Conservation (phyloP, 2,888 invertebrate genomes). For the Chironomus riparius region DNA sequence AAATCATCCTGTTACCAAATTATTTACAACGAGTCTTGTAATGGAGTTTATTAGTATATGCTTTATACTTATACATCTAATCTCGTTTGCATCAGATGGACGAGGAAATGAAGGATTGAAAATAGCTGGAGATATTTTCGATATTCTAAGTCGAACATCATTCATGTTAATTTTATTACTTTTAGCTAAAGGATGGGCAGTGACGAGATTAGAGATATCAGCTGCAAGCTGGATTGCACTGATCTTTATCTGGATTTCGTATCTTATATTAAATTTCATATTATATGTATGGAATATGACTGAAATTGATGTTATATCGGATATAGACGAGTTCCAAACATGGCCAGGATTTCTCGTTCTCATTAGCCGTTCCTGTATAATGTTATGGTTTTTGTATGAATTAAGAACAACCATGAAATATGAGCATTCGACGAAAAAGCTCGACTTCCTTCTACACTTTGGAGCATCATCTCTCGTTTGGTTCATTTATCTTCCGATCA, state of each 20-base stretch:
- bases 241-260: slow-evolving; percentile 73
- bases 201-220: slow-evolving; percentile 79
- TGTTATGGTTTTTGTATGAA: slow-evolving; percentile 78
- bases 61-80: slow-evolving; percentile 78
- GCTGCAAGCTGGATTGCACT: slow-evolving; percentile 58
- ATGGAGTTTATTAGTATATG: slow-evolving; percentile 78
- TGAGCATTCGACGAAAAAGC: slow-evolving; percentile 71
- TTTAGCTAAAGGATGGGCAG: slow-evolving; percentile 95
- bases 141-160: slow-evolving; percentile 85
- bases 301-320: slow-evolving; percentile 91
- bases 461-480: slow-evolving; percentile 96
- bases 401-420: slow-evolving; percentile 66
- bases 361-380: slow-evolving; percentile 69
- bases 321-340: slow-evolving; percentile 94
- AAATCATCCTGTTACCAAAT: slow-evolving; percentile 80
- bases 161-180: slow-evolving; percentile 88
- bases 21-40: slow-evolving; percentile 79
- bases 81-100: slow-evolving; percentile 87
- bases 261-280: slow-evolving; percentile 82
- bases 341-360: slow-evolving; percentile 96
- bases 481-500: slow-evolving; percentile 94
- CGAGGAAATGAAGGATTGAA: slow-evolving; percentile 72
- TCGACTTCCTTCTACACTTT: slow-evolving; percentile 90
- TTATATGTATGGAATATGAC: slow-evolving; percentile 96
- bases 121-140: slow-evolving; percentile 83